Evolutionary conservation across 1,140 invertebrate genomes (phyloP), one percentile per base, ranked within the genome.

Genomic region (Lasioglossum baleicum): DNA sequence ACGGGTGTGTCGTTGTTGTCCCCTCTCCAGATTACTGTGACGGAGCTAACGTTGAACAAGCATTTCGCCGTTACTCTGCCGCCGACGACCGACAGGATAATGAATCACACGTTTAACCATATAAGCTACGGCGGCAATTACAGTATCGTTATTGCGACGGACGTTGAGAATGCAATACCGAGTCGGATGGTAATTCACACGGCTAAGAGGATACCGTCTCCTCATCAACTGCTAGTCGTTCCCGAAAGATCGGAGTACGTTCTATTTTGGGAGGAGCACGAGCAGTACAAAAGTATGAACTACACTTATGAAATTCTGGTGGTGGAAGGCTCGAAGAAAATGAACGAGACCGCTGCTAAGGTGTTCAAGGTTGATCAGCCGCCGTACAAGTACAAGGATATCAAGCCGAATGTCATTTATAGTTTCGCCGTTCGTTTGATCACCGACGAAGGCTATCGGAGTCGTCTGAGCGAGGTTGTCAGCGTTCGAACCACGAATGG

Each of bases 101-200:
- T 95, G 8, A 90, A 90, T 53, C 94, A 95, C 77, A 92, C 90
- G 0, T 94, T 96, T 63, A 89, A 92, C 17, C 92, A 92, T 31
- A 92, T 96, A 4, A 94, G 95, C 11, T 92, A 94, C 51, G 96
- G 96, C 26, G 96, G 94, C 0, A 88, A 94, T 53, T 97, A 96
- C 88, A 94, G 94, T 66, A 91, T 96, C 20, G 94, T 93, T 26
- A 91, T 96, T 7, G 84, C 93, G 8, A 96, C 95, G 2, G 93
- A 93, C 71, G 93, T 92, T 10, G 81, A 85, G 13, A 90, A 90
- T 79, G 93, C 94, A 2, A 94, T 91, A 69, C 88, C 84, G 17
- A 93, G 90, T 64, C 92, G 90, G 35, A 90, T 92, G 44, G 91
- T 94, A 2, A 82, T 90, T 3, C 95, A 94, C 75, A 74, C 86